These are phyloP conservation scores for Tipula unca DNA, from an alignment of 2,888 invertebrate species.

Conservation along the genomic window DNA sequence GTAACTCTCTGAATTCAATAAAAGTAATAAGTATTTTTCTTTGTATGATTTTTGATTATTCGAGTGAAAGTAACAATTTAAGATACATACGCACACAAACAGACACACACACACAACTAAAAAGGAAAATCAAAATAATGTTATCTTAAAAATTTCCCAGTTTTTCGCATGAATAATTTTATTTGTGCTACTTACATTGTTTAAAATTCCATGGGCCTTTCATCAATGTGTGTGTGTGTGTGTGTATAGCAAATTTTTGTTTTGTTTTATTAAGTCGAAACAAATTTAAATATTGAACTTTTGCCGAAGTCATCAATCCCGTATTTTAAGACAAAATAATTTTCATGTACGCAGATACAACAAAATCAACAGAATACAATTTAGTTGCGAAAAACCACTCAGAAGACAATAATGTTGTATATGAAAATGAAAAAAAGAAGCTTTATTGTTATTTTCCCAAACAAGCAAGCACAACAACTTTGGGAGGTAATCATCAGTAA, in stretches of 20 bases:
- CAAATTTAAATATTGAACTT: neutral
- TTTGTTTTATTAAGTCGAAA: neutral
- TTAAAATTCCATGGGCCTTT: neutral
- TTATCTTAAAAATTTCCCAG: neutral
- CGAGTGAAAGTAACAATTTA: neutral
- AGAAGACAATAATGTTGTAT: neutral
- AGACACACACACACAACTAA: neutral
- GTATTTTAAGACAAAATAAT: neutral
- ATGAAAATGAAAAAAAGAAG: too few species aligned
- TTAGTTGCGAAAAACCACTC: neutral
- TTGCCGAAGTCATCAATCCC: neutral
- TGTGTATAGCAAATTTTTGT: neutral
- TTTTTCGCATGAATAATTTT: neutral
- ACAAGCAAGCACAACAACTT: neutral
- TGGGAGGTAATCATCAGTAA: neutral
- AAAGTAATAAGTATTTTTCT: neutral
- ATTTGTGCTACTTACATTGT: neutral
- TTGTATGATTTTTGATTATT: neutral
- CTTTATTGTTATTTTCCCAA: neutral
- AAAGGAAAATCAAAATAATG: neutral
- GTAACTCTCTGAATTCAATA: neutral
- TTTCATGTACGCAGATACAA: too few species aligned
- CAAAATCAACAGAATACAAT: neutral
- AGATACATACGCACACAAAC: neutral
- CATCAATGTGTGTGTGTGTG: neutral